These are phyloP conservation scores for Drosophila borborema DNA, from an alignment of 2,888 invertebrate genomes.

Conservation along the genomic window DNA sequence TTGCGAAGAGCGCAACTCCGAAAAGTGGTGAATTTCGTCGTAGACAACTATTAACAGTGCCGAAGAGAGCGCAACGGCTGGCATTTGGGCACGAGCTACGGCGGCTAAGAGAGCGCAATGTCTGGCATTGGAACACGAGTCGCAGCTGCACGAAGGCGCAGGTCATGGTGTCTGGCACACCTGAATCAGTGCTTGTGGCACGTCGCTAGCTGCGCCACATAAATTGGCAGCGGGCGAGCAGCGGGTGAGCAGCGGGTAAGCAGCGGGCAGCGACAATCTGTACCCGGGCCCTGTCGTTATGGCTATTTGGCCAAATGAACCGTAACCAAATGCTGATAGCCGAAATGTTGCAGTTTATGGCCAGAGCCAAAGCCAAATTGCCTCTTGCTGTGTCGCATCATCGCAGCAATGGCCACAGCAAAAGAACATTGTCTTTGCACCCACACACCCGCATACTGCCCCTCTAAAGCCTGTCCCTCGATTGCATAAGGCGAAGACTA, in stretches of 20 bases:
- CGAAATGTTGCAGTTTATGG: constrained; percentile 74
- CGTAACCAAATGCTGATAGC: constrained; percentile 79
- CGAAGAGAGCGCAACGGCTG: constrained; percentile 39
- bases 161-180: constrained; percentile 54
- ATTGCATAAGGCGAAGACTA: constrained; percentile 58
- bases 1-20: constrained; percentile 68
- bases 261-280: constrained; percentile 48
- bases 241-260: too few relatives aligned
- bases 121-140: constrained; percentile 41
- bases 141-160: constrained; percentile 28
- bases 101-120: constrained; percentile 49
- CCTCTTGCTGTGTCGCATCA: constrained; percentile 69
- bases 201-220: constrained; percentile 46
- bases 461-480: constrained; percentile 19
- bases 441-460: constrained; percentile 10
- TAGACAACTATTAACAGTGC: constrained; percentile 56
- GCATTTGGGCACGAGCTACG: constrained; percentile 50
- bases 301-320: constrained; percentile 71
- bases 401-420: constrained; percentile 51
- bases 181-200: constrained; percentile 40
- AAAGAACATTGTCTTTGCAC: constrained; percentile 58
- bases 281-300: constrained; percentile 49
- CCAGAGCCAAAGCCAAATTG: constrained; percentile 68
- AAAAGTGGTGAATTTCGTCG: constrained; percentile 69
- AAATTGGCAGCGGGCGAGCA: constrained; percentile 27